These are phyloP conservation scores for Onychostruthus taczanowskii DNA, from an alignment of 2,113 vertebrate species.

Conservation along the genomic window DNA sequence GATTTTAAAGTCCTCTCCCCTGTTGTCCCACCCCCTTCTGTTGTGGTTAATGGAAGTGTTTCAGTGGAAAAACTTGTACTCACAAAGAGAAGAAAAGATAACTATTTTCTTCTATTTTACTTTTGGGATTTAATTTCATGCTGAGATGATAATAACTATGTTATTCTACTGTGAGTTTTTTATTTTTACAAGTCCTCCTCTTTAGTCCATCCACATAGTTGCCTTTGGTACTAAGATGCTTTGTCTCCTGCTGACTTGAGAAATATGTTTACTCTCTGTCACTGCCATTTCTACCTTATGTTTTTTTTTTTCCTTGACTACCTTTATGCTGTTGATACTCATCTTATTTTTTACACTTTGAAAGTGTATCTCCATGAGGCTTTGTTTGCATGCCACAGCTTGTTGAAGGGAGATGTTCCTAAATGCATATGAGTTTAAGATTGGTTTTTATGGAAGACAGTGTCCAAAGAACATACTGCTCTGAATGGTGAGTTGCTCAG, in stretches of 20 bases:
- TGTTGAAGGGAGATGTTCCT: not conserved
- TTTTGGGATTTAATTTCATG: not conserved
- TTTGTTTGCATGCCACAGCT: not conserved
- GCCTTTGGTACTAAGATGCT: not conserved
- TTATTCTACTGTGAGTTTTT: not conserved
- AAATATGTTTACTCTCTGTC: not conserved
- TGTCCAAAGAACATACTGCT: not conserved
- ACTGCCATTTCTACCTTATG: not conserved
- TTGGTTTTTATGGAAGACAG: not conserved
- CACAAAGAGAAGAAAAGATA: not conserved
- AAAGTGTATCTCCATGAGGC: not conserved
- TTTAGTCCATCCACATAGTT: not conserved
- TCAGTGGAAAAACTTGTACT: not conserved
- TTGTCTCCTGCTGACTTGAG: not conserved
- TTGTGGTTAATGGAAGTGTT: not conserved
- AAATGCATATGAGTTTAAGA: not conserved
- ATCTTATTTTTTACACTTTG: not conserved
- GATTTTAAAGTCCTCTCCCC: not conserved
- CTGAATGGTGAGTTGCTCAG: rapidly evolving
- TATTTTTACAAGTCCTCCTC: not conserved
- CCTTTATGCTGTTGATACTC: not conserved
- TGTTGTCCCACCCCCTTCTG: rapidly evolving
- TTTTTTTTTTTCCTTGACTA: not conserved
- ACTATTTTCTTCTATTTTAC: not conserved
- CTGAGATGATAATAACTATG: not conserved